These are phyloP conservation scores for Nephila pilipes DNA, from an alignment of 1,140 invertebrate species.

Conservation along the genomic window DNA sequence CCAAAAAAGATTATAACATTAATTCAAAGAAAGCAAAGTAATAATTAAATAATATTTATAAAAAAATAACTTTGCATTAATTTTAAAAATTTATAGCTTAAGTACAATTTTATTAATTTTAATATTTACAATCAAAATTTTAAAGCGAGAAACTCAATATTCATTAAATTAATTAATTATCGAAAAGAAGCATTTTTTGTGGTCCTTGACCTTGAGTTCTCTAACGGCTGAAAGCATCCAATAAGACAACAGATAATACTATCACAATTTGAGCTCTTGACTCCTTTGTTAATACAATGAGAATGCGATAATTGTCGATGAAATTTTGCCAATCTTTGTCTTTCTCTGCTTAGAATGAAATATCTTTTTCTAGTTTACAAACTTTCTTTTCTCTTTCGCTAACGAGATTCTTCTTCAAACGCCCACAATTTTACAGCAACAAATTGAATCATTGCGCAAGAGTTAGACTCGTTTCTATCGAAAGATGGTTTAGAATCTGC, in stretches of 20 bases:
- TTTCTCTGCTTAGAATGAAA: neutral
- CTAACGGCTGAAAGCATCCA: neutral
- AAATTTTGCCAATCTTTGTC: constrained; percentile 2
- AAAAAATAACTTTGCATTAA: too few species aligned
- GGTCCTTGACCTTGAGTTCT: neutral
- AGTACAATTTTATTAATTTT: too few species aligned
- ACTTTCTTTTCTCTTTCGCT: neutral
- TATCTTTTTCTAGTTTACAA: neutral
- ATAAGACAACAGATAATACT: neutral
- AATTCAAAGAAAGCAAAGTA: too few species aligned
- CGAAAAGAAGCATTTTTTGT: too few species aligned
- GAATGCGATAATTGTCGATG: constrained; percentile 15
- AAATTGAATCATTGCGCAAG: constrained; percentile 15
- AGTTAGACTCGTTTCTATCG: neutral
- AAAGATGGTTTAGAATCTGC: neutral
- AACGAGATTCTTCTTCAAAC: neutral
- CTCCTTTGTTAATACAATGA: neutral
- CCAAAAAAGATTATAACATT: too few species aligned
- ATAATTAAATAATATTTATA: too few species aligned
- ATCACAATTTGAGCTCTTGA: neutral
- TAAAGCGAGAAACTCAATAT: too few species aligned
- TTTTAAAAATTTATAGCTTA: too few species aligned
- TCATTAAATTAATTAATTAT: too few species aligned
- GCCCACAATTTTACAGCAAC: neutral
- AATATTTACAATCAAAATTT: too few species aligned